Base-by-base conservation (phyloP, 2,113 vertebrate species). In the Pitta sordida region DNA sequence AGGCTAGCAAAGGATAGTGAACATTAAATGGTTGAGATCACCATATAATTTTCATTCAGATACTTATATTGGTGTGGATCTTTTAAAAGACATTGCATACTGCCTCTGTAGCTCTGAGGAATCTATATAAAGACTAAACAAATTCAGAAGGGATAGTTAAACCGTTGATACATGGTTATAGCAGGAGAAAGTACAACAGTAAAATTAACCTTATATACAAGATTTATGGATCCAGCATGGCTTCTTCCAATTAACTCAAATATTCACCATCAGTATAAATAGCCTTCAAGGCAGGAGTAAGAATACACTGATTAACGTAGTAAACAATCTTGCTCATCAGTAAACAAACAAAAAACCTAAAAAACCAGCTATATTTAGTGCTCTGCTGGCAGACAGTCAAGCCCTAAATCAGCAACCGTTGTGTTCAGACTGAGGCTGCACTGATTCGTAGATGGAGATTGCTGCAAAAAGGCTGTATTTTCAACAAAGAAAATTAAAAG, bases 221-320 rank as follows among this genome's bases (percentile, higher is more conserved):
- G 93, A 95, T 94, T 92, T 97, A 91, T 91, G 69, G 83, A 71
- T 59, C 37, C 74, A 59, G 36, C 26, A 94, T 77, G 69, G 75
- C 49, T 95, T 62, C 83, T 53, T 94, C 78, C 87, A 97, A 90
- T 96, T 93, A 96, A 59, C 56, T 91, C 59, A 96, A 90, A 97
- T 96, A 96, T 83, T 96, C 88, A 84, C 14, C 44, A 52, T 75
- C 68, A 59, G 18, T 96, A 91, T 87, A 91, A 96, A 96, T 84
- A 89, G 79, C 69, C 65, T 96, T 96, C 85, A 96, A 75, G 56
- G 76, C 41, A 96, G 41, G 79, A 92, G 69, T 69, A 84, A 91
- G 34, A 51, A 91, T 86, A 32, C 22, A 34, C 71, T 94, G 91
- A 96, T 96, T 96, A 87, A 90, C 55, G 67, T 86, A 93, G 89